Conservation (phyloP, 2,113 vertebrate genomes). For the Phaethon lepturus region DNA sequence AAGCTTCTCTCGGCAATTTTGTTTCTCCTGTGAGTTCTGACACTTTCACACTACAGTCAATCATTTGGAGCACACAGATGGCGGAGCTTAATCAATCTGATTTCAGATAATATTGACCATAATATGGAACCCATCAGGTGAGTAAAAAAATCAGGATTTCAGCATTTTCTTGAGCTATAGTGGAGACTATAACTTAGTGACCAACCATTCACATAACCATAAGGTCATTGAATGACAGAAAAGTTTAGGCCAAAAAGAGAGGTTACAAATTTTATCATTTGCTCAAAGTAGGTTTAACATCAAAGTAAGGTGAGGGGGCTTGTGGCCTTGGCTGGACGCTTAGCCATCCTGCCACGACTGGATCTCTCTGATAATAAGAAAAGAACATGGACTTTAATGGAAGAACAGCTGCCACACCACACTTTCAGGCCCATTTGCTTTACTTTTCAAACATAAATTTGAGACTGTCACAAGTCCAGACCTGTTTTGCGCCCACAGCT, state of each 20-base stretch:
- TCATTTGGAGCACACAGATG: neutral
- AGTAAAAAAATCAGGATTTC: neutral
- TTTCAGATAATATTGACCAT: neutral
- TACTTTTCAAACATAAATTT: neutral
- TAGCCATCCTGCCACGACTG: neutral
- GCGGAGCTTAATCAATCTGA: neutral
- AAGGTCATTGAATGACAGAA: neutral
- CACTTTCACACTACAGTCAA: slow-evolving; percentile 6
- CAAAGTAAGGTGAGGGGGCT: neutral
- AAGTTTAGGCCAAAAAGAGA: neutral
- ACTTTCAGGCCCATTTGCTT: neutral
- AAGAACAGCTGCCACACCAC: neutral
- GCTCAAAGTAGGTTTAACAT: neutral
- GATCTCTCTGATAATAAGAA: neutral
- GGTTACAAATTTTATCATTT: neutral
- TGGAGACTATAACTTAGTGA: neutral
- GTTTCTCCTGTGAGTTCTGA: slow-evolving; percentile 1
- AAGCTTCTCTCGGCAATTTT: neutral
- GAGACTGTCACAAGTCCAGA: neutral
- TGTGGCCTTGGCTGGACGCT: neutral
- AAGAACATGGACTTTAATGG: neutral
- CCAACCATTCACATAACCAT: neutral
- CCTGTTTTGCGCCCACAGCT: neutral
- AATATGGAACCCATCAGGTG: neutral
- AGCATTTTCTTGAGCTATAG: neutral